These are phyloP conservation scores for Metopolophium dirhodum DNA, from an alignment of 1,140 invertebrate genomes.

Conservation along the genomic window DNA sequence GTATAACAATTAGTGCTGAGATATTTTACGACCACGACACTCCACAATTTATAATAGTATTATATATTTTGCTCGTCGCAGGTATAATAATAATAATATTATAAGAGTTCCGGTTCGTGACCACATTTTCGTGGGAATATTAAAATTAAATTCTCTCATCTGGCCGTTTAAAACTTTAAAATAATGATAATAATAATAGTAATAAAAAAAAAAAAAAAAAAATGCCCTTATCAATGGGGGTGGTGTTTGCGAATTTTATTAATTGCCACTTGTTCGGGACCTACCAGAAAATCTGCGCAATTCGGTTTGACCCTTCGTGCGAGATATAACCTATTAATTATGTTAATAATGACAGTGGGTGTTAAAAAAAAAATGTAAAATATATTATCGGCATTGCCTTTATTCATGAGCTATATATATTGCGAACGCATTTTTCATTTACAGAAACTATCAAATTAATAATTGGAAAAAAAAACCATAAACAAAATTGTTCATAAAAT, in stretches of 20 bases:
- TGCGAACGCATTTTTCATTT: constrained; percentile 26
- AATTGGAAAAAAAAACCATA: not conserved
- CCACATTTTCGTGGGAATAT: not conserved
- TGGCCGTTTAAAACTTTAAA: not conserved
- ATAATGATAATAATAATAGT: constrained; percentile 2
- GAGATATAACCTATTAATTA: constrained; percentile 49
- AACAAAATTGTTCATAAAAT: not conserved
- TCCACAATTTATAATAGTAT: not conserved
- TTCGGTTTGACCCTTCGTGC: constrained; percentile 24
- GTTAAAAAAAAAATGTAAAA: constrained; percentile 27
- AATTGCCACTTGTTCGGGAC: constrained; percentile 49
- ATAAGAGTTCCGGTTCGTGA: not conserved
- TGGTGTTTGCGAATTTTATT: constrained; percentile 42
- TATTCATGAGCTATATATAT: constrained; percentile 9
- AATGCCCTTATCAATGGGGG: not conserved
- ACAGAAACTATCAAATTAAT: constrained; percentile 43
- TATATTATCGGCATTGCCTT: constrained; percentile 38
- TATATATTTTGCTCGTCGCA: not conserved
- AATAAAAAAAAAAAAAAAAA: not conserved
- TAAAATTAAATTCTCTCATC: constrained; percentile 27
- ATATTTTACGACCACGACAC: not conserved
- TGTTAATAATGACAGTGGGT: constrained; percentile 42
- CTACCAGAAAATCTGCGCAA: constrained; percentile 25
- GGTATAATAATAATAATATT: not conserved
- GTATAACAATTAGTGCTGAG: not conserved